Base-by-base conservation (phyloP, 2,113 vertebrate genomes). In the Oncorhynchus mykiss region DNA sequence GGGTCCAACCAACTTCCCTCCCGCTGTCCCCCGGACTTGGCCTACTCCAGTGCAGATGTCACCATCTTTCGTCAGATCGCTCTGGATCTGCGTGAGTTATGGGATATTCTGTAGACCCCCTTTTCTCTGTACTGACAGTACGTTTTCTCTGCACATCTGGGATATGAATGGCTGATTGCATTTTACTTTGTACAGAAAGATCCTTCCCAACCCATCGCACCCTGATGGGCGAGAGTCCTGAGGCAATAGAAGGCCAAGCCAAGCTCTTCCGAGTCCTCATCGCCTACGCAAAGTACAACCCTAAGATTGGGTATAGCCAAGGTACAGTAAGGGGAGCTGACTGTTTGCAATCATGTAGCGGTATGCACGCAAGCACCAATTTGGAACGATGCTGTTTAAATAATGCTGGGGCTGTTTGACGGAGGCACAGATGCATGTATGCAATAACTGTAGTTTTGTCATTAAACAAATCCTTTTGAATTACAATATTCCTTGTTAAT, bases 201-300 rank as follows among this genome's bases (percentile, higher is more conserved):
- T 93, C 91, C 3, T 94, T 94, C 73, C 93, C 92, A 1, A 93
- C 91, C 3, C 93, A 94, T 72, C 88, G 88, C 2, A 92, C 91
- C n/a, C 81, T 94, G 62, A 93, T 92, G 93, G 92, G 91, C 16
- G 90, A 92, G 14, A 89, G 86, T 18, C 87, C 92, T 7, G 93
- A 93, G 67, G 92, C 91, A 73, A 93, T 92, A 1, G 92, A 94
- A 82, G 92, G 92, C 27, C 92, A 92, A 74, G 91, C 93, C 6
- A 93, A 91, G 78, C 92, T 94, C 59, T 93, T 93, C 82, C 70
- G 93, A 48, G 89, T 93, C 73, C 90, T 94, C 74, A 83, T 88
- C 0, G 93, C 89, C 11, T 92, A 88, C 0, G 90, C 91, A 25
- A 90, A 22, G 73, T 93, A 92, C 82, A 92, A 88, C 73, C 90